A percentile compares a stretch with the other conserved stretches of the same genome.
Conservation (phyloP, 1,140 invertebrate genomes). For the Bathynomus jamesi region DNA sequence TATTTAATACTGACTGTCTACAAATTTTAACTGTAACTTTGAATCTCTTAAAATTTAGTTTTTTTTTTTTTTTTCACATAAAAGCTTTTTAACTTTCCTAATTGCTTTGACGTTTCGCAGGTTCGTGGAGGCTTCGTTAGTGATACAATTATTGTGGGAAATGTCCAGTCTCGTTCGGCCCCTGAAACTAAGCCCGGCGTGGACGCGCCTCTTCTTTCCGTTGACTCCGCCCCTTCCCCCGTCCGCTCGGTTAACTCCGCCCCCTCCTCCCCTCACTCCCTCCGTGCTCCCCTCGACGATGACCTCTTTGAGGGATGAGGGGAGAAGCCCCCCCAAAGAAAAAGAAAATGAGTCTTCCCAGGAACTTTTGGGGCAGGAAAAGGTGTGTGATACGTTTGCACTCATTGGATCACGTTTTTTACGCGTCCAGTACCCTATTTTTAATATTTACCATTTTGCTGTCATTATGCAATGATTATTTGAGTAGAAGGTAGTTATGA, state of each 20-base stretch:
- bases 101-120: conserved; percentile 22
- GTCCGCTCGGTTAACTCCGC: conserved; percentile 5
- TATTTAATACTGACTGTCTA: neutral
- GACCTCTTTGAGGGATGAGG: neutral
- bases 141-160: conserved; percentile 35
- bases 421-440: no score
- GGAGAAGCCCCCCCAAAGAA: neutral
- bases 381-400: no score
- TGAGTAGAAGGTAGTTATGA: no score
- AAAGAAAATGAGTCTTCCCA: neutral
- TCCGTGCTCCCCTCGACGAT: neutral
- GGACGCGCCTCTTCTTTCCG: conserved; percentile 13
- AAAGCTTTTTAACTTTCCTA: neutral
- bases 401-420: no score
- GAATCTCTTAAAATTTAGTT: neutral
- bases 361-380: neutral
- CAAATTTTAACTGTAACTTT: neutral
- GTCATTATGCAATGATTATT: no score
- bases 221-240: no score
- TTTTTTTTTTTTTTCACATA: neutral
- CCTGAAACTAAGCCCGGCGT: conserved; percentile 8
- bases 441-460: no score
- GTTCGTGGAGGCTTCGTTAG: conserved; percentile 38
- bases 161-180: conserved; percentile 32
- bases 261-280: conserved; percentile 5